Percentiles rank a stretch among this genome's conserved stretches.
Evolutionary conservation across 23 tunicate species (phyloP).

Genomic region (Oikopleura dioica): DNA sequence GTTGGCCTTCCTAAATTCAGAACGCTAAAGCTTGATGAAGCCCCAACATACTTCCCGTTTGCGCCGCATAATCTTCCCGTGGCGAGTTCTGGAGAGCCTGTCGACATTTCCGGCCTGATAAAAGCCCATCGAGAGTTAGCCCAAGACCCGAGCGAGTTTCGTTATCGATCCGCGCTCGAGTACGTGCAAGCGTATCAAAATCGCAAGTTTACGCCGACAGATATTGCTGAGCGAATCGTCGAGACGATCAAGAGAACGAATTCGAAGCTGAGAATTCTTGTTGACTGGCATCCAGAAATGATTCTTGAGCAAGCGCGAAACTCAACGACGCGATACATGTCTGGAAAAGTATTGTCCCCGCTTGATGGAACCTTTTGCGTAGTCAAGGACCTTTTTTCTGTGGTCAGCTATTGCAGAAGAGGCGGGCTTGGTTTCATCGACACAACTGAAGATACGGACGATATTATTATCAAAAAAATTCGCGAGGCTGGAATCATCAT

Average conservation of each 20-base stretch:
- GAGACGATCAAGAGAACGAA: constrained; percentile 13
- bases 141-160: not conserved
- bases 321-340: constrained; percentile 26
- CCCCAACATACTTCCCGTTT: constrained; percentile 18
- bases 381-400: constrained; percentile 36
- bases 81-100: constrained; percentile 12
- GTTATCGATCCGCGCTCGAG: constrained; percentile 15
- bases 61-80: not conserved
- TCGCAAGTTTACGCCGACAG: constrained; percentile 24
- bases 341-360: constrained; percentile 23
- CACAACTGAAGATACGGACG: not conserved
- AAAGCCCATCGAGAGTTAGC: not conserved
- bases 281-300: constrained; percentile 16
- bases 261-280: constrained; percentile 14
- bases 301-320: constrained; percentile 30
- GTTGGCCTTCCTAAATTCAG: constrained; percentile 17
- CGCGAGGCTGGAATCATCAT: constrained; percentile 22
- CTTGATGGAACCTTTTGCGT: constrained; percentile 39
- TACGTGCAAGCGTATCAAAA: constrained; percentile 18
- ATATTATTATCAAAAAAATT: not conserved
- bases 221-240: constrained; percentile 22
- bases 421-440: not conserved
- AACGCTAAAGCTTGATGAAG: not conserved
- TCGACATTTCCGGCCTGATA: not conserved
- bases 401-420: not conserved